phyloP scores from a whole-genome alignment of 2,888 invertebrate species.

The Erebia palarica region DNA sequence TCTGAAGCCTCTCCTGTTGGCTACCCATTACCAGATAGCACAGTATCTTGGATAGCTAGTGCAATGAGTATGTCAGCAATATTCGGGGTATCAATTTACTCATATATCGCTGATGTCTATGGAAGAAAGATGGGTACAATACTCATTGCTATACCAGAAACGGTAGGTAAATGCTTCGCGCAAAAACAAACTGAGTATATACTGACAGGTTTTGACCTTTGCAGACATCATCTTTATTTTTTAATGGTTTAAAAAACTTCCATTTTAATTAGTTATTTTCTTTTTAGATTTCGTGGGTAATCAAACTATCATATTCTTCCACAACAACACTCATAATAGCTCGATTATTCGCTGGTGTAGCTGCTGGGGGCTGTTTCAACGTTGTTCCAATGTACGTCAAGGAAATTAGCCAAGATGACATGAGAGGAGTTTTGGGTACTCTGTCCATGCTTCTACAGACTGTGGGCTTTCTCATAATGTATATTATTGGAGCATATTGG shows the following conservation, averaged over 20 bases:
- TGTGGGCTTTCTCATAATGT: slow-evolving; percentile 59
- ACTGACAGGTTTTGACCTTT: too few relatives aligned
- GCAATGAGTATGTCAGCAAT: slow-evolving; percentile 60
- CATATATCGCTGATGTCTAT: slow-evolving; percentile 63
- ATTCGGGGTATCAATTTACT: slow-evolving; percentile 62
- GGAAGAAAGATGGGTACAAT: slow-evolving; percentile 71
- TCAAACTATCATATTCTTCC: slow-evolving; percentile 55
- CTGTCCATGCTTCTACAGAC: slow-evolving; percentile 56
- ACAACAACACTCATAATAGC: slow-evolving; percentile 55
- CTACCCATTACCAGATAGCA: slow-evolving; percentile 57
- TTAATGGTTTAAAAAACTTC: not conserved
- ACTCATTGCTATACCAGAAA: slow-evolving; percentile 67
- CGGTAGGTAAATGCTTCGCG: slow-evolving; percentile 50
- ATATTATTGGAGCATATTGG: slow-evolving; percentile 59
- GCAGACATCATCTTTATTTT: not conserved
- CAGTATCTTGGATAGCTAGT: slow-evolving; percentile 73
- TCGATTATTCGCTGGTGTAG: slow-evolving; percentile 56
- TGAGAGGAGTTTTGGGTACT: slow-evolving; percentile 60
- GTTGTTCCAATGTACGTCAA: slow-evolving; percentile 63
- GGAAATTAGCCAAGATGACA: slow-evolving; percentile 63
- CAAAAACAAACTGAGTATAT: not conserved
- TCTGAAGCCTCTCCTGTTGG: slow-evolving; percentile 56
- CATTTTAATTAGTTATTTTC: not conserved
- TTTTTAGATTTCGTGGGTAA: slow-evolving; percentile 60
- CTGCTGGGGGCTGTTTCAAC: slow-evolving; percentile 61